These are phyloP conservation scores for Micronycteris hirsuta DNA, from an alignment of 2,113 vertebrate genomes.

Conservation along the genomic window DNA sequence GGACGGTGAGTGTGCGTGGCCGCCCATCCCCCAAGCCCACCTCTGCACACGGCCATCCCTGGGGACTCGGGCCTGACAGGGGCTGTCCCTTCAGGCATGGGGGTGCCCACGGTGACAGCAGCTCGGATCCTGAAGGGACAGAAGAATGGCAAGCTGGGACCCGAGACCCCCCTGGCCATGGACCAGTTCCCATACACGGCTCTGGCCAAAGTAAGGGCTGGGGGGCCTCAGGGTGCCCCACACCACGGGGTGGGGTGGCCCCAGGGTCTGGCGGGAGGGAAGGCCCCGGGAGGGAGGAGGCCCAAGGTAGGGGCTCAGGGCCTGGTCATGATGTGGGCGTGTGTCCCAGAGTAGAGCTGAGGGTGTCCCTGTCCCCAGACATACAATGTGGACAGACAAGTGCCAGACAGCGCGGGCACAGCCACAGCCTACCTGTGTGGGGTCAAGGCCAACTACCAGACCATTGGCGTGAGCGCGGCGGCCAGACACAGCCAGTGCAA, in stretches of 20 bases:
- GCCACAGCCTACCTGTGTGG: constrained; percentile 96
- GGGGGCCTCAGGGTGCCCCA: not conserved
- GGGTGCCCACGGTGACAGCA: constrained; percentile 87
- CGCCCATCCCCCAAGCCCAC: not conserved
- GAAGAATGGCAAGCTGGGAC: constrained; percentile 79
- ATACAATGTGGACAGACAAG: constrained; percentile 95
- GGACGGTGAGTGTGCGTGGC: constrained; percentile 81
- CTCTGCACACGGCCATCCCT: accelerated
- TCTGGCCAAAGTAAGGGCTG: constrained; percentile 85
- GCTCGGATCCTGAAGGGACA: constrained; percentile 94
- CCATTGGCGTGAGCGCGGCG: constrained; percentile 87
- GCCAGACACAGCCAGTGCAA: constrained; percentile 86
- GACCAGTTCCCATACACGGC: constrained; percentile 90
- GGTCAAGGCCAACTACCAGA: constrained; percentile 91
- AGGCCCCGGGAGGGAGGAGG: accelerated
- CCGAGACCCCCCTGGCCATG: constrained; percentile 91
- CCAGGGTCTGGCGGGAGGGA: not conserved
- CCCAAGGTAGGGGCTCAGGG: not conserved
- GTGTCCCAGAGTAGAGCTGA: not conserved
- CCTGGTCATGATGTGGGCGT: not conserved
- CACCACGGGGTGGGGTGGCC: accelerated
- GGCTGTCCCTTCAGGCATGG: constrained; percentile 81
- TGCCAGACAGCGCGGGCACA: constrained; percentile 93
- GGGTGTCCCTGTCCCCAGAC: constrained; percentile 79
- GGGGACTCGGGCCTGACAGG: accelerated